Evolutionary conservation across 1,140 invertebrate genomes (phyloP), one percentile per base, ranked within the genome.

Genomic region (Melipona quadrifasciata): DNA sequence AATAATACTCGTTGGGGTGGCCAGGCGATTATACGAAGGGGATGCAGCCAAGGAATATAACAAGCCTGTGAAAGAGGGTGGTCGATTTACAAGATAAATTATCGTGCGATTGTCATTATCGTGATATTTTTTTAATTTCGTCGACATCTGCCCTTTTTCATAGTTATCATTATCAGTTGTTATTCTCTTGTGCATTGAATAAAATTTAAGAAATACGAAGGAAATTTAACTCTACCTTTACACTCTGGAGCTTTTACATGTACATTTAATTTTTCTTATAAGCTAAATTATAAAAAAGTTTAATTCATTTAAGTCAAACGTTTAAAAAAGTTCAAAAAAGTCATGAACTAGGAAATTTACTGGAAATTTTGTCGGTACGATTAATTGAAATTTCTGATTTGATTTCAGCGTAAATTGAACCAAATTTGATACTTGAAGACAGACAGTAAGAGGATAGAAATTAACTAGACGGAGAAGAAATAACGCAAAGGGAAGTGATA

Each of bases 1-100:
- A 90, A 90, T 90, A 89, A 90, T 87, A 86, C 87, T 81, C 64
- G 86, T 10, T 82, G 67, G 34, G 70, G 57, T 19, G 70, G 67
- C 70, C 89, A 87, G 79, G 85, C 75, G 82, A 89, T 87, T 85
- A 86, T 10, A 53, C 72, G 65, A 53, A 64, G n/a, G 80, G 34
- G 53, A 61, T 70, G 83, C 75, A 24, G 65, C 67, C 64, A 81
- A 82, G 53, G 76, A 89, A 75, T 16, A 82, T 39, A 79, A 51
- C 64, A 67, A 27, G 24, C 21, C 78, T 72, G 4, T 55, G 27
- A 34, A 55, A 71, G 34, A 67, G 39, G 39, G 31, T 57, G 34
- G 14, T 21, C 58, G 21, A 64, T 57, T 81, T 61, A 70, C 51
- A 27, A 58, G 39, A 53, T 27, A 58, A 80, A 55, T n/a, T 64